phyloP scores from a whole-genome alignment of 2,888 invertebrate genomes.

The Spodoptera littoralis region DNA sequence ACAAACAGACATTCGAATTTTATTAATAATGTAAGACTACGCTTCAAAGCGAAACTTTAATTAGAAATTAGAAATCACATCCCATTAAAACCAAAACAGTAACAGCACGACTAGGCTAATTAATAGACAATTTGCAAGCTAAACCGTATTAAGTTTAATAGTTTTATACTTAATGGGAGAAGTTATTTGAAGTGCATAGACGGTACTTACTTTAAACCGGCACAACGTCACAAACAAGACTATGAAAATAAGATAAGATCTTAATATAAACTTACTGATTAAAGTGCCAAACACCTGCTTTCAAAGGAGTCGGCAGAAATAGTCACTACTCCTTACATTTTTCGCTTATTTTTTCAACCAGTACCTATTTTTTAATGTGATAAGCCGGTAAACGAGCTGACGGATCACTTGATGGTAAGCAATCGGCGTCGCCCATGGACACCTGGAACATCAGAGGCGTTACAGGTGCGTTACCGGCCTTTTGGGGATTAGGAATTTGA shows the following conservation, averaged over 20 bases:
- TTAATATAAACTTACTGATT: constrained; percentile 25
- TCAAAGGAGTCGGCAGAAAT: background rate
- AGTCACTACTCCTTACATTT: too few species aligned
- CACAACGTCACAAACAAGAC: constrained; percentile 22
- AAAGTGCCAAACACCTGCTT: constrained; percentile 2
- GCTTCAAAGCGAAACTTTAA: too few species aligned
- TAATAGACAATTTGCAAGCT: constrained; percentile 21
- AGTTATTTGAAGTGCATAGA: constrained; percentile 4
- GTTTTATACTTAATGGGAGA: constrained; percentile 11
- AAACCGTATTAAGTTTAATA: constrained; percentile 19
- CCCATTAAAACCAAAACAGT: constrained; percentile 2
- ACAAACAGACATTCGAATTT: too few species aligned
- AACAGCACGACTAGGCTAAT: constrained; percentile 11
- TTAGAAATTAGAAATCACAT: background rate
- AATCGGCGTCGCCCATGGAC: too few species aligned
- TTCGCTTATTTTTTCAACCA: too few species aligned
- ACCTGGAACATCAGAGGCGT: too few species aligned
- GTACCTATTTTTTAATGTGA: too few species aligned
- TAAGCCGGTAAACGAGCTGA: too few species aligned
- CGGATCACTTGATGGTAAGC: too few species aligned
- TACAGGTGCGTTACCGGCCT: too few species aligned
- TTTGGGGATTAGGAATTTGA: too few species aligned
- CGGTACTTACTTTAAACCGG: constrained; percentile 17
- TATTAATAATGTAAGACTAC: too few species aligned
- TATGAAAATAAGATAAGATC: constrained; percentile 23